Evolutionary conservation across 2,888 invertebrate genomes (phyloP).

Genomic region (Microctonus hyperodae): DNA sequence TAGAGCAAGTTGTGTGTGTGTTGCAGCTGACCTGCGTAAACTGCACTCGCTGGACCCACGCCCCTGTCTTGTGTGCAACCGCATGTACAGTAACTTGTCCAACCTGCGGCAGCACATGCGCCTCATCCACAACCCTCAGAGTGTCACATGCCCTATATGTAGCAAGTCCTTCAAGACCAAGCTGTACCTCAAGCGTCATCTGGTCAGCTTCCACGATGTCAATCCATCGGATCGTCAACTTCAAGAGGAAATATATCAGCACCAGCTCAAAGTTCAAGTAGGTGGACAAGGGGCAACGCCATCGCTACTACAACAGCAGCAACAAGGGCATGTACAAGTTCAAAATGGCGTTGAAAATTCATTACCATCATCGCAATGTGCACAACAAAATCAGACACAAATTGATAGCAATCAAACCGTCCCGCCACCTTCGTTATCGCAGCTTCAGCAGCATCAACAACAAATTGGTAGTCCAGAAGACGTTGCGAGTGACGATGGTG

Average conservation of each 20-base stretch:
- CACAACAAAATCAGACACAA: conserved; percentile 6
- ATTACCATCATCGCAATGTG: background rate
- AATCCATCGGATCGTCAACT: conserved; percentile 59
- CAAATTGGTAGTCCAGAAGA: conserved; percentile 33
- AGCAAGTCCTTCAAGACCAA: conserved; percentile 72
- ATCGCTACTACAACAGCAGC: conserved; percentile 34
- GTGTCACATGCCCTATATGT: conserved; percentile 69
- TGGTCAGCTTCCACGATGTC: conserved; percentile 67
- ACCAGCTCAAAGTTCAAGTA: conserved; percentile 53
- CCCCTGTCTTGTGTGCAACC: conserved; percentile 71
- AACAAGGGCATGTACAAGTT: conserved; percentile 29
- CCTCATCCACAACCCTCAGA: conserved; percentile 71
- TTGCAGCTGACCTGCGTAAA: conserved; percentile 65
- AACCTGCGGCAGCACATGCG: conserved; percentile 73
- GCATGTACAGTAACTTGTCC: conserved; percentile 72
- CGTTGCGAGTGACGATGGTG: conserved; percentile 28
- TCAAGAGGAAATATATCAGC: conserved; percentile 61
- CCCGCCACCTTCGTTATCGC: background rate
- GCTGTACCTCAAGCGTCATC: conserved; percentile 70
- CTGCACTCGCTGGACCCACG: conserved; percentile 67
- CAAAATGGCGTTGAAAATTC: conserved; percentile 24
- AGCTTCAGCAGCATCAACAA: conserved; percentile 28
- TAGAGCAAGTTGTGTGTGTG: conserved; percentile 63
- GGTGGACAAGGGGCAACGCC: conserved; percentile 39
- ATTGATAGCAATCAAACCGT: background rate